Conservation (phyloP, 2,797 vertebrate species). For the Coregonus suidteri region DNA sequence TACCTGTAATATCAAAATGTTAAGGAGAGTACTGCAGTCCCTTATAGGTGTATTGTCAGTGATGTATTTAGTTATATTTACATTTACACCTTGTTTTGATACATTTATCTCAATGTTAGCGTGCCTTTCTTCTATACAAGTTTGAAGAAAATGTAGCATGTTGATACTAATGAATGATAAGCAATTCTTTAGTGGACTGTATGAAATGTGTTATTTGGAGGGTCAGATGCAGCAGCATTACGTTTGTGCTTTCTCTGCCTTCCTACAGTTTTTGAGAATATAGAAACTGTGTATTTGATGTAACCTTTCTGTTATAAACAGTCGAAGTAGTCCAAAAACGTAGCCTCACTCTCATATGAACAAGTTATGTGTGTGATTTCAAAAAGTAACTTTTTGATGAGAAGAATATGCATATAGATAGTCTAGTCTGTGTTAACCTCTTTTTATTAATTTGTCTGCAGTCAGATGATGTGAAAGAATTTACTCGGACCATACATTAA, state of each 20-base stretch:
- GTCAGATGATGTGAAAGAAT: slow-evolving; percentile 26
- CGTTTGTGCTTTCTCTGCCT: slow-evolving; percentile 59
- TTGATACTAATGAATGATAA: slow-evolving; percentile 52
- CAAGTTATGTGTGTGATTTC: slow-evolving; percentile 41
- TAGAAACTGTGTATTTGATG: slow-evolving; percentile 51
- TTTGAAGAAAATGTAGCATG: slow-evolving; percentile 65
- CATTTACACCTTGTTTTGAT: slow-evolving; percentile 39
- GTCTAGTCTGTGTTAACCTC: slow-evolving; percentile 46
- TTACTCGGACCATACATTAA: slow-evolving; percentile 37
- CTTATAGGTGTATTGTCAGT: slow-evolving; percentile 23
- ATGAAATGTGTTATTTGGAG: slow-evolving; percentile 53
- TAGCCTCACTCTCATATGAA: slow-evolving; percentile 32
- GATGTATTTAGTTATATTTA: slow-evolving; percentile 21
- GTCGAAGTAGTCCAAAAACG: slow-evolving; percentile 39
- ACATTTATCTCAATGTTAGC: slow-evolving; percentile 64
- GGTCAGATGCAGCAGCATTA: slow-evolving; percentile 41
- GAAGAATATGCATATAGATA: slow-evolving; percentile 56
- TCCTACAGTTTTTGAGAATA: slow-evolving; percentile 51
- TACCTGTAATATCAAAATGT: neutral
- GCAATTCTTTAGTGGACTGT: slow-evolving; percentile 39
- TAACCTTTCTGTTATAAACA: slow-evolving; percentile 41
- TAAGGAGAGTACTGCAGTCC: slow-evolving; percentile 5
- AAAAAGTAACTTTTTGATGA: slow-evolving; percentile 30
- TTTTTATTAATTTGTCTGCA: slow-evolving; percentile 40
- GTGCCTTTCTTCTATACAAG: slow-evolving; percentile 72